Evolutionary conservation across 1,140 invertebrate species (phyloP), one percentile per base, ranked within the genome.

Genomic region (Pogonomyrmex californicus): DNA sequence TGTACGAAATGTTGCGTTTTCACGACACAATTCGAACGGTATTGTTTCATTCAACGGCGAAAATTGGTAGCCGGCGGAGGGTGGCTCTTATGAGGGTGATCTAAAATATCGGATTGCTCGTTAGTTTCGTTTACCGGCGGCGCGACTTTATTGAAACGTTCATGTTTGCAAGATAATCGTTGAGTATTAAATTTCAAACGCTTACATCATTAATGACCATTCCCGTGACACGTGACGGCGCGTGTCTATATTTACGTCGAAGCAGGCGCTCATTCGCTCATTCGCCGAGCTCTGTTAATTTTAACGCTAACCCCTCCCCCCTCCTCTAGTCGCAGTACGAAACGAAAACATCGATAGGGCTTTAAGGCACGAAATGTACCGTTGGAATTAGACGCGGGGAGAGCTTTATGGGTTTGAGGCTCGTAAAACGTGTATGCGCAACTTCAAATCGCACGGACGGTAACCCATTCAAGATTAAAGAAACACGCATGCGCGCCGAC

Each of bases 201-300:
- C 73, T 90, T 85, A 71, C 85, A 89, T 89, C 83, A 88, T 88
- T 89, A 79, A 81, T 89, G 73, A 75, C 58, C 30, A 68, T 85
- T 90, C 77, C 12, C 85, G 0, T 78, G 85, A 83, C 78, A 86
- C 75, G 68, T 70, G 88, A 87, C 78, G 56, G 62, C 41, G 73
- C 63, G 62, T 79, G 79, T 87, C 79, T 85, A 87, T 90, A 90
- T 90, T 90, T 90, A 87, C 70, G 65, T 87, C 49, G 30, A 71
- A 79, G 54, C 79, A n/a, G n/a, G n/a, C n/a, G n/a, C n/a, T n/a
- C n/a, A n/a, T n/a, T n/a, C 63, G 75, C 51, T 58, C 36, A 10
- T 41, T 49, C 56, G 58, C 17, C 56, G 54, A 76, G 17, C 41
- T 79, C 9, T 17, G 86, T 91, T 90, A 91, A 91, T 90, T 91